Base-by-base conservation (phyloP, 2,113 vertebrate species). In the Cephalopterus ornatus region DNA sequence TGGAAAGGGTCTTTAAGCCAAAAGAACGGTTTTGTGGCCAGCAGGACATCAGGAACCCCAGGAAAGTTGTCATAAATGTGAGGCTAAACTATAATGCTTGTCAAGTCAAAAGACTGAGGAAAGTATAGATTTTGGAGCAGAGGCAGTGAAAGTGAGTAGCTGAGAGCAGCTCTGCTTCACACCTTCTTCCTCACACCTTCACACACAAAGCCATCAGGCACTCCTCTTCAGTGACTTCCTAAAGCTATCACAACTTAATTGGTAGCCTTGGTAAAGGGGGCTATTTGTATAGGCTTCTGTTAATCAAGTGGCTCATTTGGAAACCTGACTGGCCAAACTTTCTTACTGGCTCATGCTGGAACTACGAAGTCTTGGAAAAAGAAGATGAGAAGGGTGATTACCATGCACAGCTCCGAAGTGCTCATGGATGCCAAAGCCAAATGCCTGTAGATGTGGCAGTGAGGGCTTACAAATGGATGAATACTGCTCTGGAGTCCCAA, bases 211-310 rank as follows among this genome's bases (percentile, higher is more conserved):
- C 7, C 15, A 37, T 9, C 19, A 70, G n/a, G 23, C 50, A 35
- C 21, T 77, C 0, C 0, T 59, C 37, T n/a, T 58, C 5, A 1
- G 15, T 49, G 49, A n/a, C n/a, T 73, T 10, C 50, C 61, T 73
- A 47, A 86, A 88, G 30, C 23, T 52, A 12, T 26, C 49, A 46
- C 22, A 66, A 26, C 59, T 77, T 46, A 20, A 80, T 2, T 63
- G 18, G 33, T 41, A 74, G 37, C 39, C 28, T 79, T 75, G 53
- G 18, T 28, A 46, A 4, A 4, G 6, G 16, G n/a, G 19, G 2
- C 11, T 77, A 14, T 59, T 42, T 70, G 32, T 39, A n/a, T 23
- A 62, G 10, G 9, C 19, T 80, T 83, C 59, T 88, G 49, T 49
- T 70, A 30, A 42, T 37, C 0, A 15, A 24, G 6, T 41, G n/a